These are phyloP conservation scores for Epirrhoe tristata DNA, from an alignment of 2,888 invertebrate genomes.

Conservation along the genomic window DNA sequence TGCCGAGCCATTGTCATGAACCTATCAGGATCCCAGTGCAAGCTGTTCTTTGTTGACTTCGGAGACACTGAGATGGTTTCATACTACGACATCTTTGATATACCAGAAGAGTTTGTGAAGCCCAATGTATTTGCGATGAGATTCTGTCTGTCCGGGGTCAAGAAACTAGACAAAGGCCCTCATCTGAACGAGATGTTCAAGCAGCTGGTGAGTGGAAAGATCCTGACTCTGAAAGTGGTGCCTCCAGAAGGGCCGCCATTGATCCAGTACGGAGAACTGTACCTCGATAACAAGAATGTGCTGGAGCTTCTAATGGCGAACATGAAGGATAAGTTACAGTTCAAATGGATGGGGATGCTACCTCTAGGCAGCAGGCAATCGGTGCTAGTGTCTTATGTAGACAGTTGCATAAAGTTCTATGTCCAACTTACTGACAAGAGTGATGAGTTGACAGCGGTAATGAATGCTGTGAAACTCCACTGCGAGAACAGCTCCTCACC, in stretches of 20 bases:
- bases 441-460: constrained; percentile 86
- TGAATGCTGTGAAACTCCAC: constrained; percentile 87
- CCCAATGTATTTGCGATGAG: constrained; percentile 91
- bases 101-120: constrained; percentile 89
- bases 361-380: constrained; percentile 71
- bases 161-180: constrained; percentile 85
- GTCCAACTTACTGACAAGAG: constrained; percentile 88
- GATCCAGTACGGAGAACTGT: constrained; percentile 91
- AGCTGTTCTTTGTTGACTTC: constrained; percentile 92
- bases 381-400: constrained; percentile 87
- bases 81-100: constrained; percentile 89
- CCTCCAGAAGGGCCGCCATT: constrained; percentile 89
- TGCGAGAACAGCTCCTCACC: constrained; percentile 82
- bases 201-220: constrained; percentile 87
- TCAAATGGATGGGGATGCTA: constrained; percentile 71
- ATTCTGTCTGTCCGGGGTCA: constrained; percentile 89
- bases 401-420: constrained; percentile 90
- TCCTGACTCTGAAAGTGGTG: constrained; percentile 88
- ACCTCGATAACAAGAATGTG: constrained; percentile 85
- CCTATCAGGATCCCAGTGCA: constrained; percentile 89
- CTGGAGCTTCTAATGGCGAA: constrained; percentile 82
- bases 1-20: constrained; percentile 92
- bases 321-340: constrained; percentile 73
- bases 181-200: constrained; percentile 90
- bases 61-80: constrained; percentile 91